These are phyloP conservation scores for Catonia carolina DNA, from an alignment of 2,888 invertebrate genomes.

Conservation along the genomic window DNA sequence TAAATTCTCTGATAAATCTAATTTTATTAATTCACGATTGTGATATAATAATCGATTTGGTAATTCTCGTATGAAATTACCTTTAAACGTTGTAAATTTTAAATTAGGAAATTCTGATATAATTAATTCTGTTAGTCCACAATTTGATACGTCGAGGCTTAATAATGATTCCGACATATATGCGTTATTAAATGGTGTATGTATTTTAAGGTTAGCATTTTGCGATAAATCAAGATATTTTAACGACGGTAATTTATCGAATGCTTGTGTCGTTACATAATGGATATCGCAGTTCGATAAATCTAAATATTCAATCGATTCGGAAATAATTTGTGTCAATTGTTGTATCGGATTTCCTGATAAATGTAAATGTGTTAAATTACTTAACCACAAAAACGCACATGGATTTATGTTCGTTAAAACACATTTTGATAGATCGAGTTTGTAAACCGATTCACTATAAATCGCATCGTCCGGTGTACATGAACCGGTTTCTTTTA, in stretches of 20 bases:
- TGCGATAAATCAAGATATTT: too few relatives aligned
- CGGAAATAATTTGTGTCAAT: not conserved
- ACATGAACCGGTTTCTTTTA: too few relatives aligned
- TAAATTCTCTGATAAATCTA: slow-evolving; percentile 1
- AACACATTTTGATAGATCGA: not conserved
- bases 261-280: too few relatives aligned
- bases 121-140: not conserved
- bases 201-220: too few relatives aligned
- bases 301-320: not conserved
- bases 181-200: too few relatives aligned
- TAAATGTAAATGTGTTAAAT: not conserved
- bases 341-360: not conserved
- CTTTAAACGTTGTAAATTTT: not conserved
- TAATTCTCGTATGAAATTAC: slow-evolving; percentile 3
- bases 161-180: slow-evolving; percentile 1
- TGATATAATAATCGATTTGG: not conserved
- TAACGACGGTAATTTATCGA: too few relatives aligned
- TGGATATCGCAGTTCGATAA: not conserved
- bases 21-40: not conserved
- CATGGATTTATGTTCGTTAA: not conserved
- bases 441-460: too few relatives aligned
- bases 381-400: not conserved
- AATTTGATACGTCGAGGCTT: not conserved
- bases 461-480: too few relatives aligned
- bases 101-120: slow-evolving; percentile 1